These are phyloP conservation scores for Champsocephalus esox DNA, from an alignment of 2,797 vertebrate species.

Conservation along the genomic window DNA sequence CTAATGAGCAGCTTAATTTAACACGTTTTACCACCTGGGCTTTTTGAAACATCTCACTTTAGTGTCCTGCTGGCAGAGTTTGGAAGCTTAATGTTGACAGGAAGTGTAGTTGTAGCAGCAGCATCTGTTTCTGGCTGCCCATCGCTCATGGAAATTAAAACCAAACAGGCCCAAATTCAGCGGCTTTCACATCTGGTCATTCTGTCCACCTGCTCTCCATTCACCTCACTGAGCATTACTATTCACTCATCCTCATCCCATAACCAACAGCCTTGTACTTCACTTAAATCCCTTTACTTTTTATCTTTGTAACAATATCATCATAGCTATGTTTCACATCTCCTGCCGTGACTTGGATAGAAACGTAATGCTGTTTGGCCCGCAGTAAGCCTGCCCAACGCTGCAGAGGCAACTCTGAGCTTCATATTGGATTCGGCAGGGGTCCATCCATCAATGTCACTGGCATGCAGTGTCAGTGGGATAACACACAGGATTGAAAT, in stretches of 20 bases:
- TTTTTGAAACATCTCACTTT: constrained; percentile 7
- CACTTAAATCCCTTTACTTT: constrained; percentile 9
- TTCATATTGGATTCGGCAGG: constrained; percentile 45
- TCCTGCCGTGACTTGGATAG: constrained; percentile 39
- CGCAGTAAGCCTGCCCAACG: neutral
- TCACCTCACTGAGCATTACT: constrained; percentile 12
- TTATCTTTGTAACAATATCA: constrained; percentile 27
- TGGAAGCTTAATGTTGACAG: constrained; percentile 18
- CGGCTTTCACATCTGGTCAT: constrained; percentile 34
- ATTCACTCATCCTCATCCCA: neutral
- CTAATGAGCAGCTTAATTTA: neutral
- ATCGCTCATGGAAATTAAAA: constrained; percentile 9
- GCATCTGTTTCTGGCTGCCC: constrained; percentile 20
- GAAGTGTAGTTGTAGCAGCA: constrained; percentile 15
- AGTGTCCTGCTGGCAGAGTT: constrained; percentile 17
- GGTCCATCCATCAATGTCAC: constrained; percentile 68
- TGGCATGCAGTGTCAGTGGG: constrained; percentile 35
- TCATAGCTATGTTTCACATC: constrained; percentile 16
- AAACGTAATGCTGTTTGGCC: constrained; percentile 32
- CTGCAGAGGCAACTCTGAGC: constrained; percentile 44
- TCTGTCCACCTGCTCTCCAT: neutral
- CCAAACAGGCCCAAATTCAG: constrained; percentile 16
- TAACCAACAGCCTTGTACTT: constrained; percentile 9
- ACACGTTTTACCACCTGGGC: neutral
- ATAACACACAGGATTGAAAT: constrained; percentile 67